phyloP scores from a whole-genome alignment of 2,888 invertebrate genomes.

The Xylocampa areola region DNA sequence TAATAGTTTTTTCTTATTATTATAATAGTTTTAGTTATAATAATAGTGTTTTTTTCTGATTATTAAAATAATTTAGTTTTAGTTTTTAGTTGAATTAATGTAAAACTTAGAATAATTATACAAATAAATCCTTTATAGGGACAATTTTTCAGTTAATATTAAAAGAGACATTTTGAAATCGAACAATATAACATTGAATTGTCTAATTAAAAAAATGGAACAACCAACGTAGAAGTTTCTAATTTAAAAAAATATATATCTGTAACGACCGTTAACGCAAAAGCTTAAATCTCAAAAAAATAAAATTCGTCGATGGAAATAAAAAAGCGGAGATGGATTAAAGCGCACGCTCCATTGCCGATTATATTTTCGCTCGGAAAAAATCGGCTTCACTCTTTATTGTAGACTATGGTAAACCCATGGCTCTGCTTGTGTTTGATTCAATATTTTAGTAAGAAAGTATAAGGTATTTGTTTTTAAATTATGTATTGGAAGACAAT shows the following conservation, averaged over 20 bases:
- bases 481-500: too few species aligned
- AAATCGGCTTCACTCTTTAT: conserved; percentile 64
- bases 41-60: too few species aligned
- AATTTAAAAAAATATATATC: conserved; percentile 20
- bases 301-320: conserved; percentile 60
- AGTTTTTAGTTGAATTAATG: too few species aligned
- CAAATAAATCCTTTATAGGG: too few species aligned
- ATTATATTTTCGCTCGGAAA: conserved; percentile 78
- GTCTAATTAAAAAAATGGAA: conserved; percentile 8
- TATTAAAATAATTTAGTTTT: too few species aligned
- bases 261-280: conserved; percentile 33
- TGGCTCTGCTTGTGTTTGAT: conserved; percentile 17
- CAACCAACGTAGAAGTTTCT: background rate
- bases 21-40: too few species aligned
- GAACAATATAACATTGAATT: background rate
- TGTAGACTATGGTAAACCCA: conserved; percentile 4
- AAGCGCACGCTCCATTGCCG: conserved; percentile 84
- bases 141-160: too few species aligned
- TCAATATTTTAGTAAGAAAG: background rate
- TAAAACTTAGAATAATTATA: too few species aligned
- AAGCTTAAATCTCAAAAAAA: conserved; percentile 55
- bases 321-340: conserved; percentile 78
- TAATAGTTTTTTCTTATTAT: too few species aligned
- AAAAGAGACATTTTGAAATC: too few species aligned
- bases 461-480: too few species aligned